Percentiles rank a stretch among this genome's conserved stretches.
These are phyloP conservation scores for Tigriopus japonicus DNA, from an alignment of 1,140 invertebrate species.

Conservation along the genomic window DNA sequence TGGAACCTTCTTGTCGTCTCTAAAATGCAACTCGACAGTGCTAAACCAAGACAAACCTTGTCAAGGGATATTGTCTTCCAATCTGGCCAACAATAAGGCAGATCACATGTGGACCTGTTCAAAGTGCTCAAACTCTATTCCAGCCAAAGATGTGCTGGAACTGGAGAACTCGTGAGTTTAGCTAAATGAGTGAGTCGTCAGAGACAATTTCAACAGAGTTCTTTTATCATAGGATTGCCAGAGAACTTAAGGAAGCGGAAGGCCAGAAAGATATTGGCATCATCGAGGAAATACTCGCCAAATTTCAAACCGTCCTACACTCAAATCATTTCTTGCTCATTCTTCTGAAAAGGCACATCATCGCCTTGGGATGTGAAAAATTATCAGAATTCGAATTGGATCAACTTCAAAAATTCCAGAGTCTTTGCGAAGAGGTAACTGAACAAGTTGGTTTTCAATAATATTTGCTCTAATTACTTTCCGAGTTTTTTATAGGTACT, in stretches of 20 bases:
- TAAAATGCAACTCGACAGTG: slow-evolving; percentile 6
- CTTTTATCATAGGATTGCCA: not conserved
- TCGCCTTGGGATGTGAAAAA: not conserved
- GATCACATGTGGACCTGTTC: not conserved
- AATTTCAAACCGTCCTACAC: not conserved
- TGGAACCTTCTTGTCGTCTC: slow-evolving; percentile 19
- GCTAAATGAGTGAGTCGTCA: no score
- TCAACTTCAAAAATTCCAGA: not conserved
- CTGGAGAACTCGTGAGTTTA: not conserved
- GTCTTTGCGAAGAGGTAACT: not conserved
- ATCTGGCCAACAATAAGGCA: not conserved
- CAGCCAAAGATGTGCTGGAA: not conserved
- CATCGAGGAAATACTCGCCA: not conserved
- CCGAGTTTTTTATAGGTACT: no score
- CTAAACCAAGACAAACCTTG: no score
- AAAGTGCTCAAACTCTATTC: not conserved
- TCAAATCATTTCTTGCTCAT: not conserved
- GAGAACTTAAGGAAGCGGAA: not conserved
- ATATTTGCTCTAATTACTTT: no score
- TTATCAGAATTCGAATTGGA: not conserved
- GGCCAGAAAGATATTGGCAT: not conserved
- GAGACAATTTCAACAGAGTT: not conserved
- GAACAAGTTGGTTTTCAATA: no score
- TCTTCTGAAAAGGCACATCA: not conserved
- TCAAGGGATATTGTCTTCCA: not conserved